Evolutionary conservation across 2,888 invertebrate species (phyloP).

Genomic region (Drosophila testacea): DNA sequence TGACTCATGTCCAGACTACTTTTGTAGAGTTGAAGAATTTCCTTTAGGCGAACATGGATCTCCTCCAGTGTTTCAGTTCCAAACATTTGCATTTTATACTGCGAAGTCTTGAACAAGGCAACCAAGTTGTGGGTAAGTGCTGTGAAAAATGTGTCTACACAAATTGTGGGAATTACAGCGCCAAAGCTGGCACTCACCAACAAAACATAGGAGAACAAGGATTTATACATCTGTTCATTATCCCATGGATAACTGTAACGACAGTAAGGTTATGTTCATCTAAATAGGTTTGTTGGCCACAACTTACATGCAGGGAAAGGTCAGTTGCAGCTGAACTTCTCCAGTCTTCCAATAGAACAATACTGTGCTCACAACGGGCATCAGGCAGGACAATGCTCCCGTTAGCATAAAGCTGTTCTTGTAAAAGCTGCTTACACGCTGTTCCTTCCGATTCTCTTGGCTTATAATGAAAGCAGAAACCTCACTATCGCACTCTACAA

Average conservation of each 20-base stretch:
- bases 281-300: no score
- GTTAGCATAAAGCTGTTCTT: conserved; percentile 38
- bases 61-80: conserved; percentile 1
- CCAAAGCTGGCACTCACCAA: conserved; percentile 26
- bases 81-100: conserved; percentile 39
- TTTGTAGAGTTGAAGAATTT: conserved; percentile 42
- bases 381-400: conserved; percentile 18
- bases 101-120: conserved; percentile 57
- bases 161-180: conserved; percentile 39
- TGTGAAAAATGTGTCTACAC: conserved; percentile 55
- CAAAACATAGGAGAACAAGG: conserved; percentile 26
- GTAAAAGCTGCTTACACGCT: conserved; percentile 34
- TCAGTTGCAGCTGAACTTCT: conserved; percentile 27
- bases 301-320: conserved; percentile 45
- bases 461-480: conserved; percentile 12
- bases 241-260: conserved; percentile 54
- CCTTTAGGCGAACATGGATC: conserved; percentile 4
- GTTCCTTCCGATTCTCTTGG: conserved; percentile 38
- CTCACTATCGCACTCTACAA: conserved; percentile 29
- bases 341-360: conserved; percentile 27
- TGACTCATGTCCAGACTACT: conserved; percentile 42
- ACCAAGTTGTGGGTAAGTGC: conserved; percentile 52
- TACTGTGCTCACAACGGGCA: conserved; percentile 33
- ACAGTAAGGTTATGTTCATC: neutral
- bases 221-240: conserved; percentile 21